phyloP scores from a whole-genome alignment of 2,113 vertebrate genomes.

The Pycnonotus jocosus region DNA sequence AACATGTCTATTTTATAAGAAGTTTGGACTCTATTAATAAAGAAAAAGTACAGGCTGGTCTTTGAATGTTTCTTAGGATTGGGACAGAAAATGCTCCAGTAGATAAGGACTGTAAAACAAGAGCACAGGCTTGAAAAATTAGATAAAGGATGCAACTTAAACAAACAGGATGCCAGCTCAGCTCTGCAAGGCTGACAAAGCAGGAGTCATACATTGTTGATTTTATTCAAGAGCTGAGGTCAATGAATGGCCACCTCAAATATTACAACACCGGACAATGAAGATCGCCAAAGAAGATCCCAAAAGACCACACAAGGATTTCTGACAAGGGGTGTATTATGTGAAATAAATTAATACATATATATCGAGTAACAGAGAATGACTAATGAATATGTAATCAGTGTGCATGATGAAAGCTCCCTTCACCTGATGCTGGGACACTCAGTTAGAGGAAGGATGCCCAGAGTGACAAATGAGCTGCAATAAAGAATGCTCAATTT shows the following conservation, averaged over 20 bases:
- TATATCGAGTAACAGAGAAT: neutral
- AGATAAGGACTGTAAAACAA: neutral
- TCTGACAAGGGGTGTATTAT: neutral
- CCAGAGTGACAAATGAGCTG: accelerated
- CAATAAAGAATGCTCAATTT: neutral
- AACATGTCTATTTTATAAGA: neutral
- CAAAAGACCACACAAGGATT: neutral
- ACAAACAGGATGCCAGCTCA: neutral
- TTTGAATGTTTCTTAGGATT: neutral
- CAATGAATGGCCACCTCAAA: neutral
- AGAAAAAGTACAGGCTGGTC: neutral
- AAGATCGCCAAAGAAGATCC: neutral
- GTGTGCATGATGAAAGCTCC: neutral
- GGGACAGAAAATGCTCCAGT: neutral
- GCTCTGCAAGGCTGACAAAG: neutral
- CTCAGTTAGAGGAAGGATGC: neutral
- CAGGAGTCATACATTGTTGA: neutral
- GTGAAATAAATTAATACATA: neutral
- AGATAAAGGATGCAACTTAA: neutral
- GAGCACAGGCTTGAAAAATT: neutral
- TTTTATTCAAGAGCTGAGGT: neutral
- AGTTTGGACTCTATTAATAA: neutral
- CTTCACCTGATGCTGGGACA: neutral
- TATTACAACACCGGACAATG: neutral
- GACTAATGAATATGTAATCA: neutral